These are phyloP conservation scores for Lepidostoma basale DNA, from an alignment of 1,140 invertebrate species.

Conservation along the genomic window DNA sequence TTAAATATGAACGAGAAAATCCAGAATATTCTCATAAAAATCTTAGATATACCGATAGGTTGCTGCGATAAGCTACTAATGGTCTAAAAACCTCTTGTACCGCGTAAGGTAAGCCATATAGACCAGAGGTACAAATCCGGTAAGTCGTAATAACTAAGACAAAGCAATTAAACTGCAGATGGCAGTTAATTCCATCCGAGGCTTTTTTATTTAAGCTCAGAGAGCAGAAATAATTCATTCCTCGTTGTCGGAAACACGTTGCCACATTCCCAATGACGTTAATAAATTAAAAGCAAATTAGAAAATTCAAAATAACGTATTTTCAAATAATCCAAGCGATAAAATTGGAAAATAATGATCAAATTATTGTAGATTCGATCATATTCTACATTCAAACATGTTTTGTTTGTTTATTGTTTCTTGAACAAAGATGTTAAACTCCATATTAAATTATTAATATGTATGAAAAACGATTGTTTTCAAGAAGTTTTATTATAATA, in stretches of 20 bases:
- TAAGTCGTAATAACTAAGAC: background rate
- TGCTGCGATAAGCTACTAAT: background rate
- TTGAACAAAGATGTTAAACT: background rate
- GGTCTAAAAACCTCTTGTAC: no score
- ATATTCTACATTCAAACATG: background rate
- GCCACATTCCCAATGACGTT: background rate
- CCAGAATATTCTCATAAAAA: background rate
- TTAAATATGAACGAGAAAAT: background rate
- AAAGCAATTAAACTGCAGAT: constrained; percentile 24
- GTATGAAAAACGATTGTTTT: no score
- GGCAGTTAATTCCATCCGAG: constrained; percentile 9
- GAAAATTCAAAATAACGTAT: background rate
- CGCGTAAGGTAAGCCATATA: no score
- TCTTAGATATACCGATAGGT: background rate
- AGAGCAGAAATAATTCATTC: constrained; percentile 1
- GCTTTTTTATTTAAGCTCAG: background rate
- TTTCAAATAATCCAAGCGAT: background rate
- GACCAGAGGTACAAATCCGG: no score
- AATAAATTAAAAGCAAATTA: background rate
- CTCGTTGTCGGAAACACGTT: constrained; percentile 2
- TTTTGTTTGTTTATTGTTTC: background rate
- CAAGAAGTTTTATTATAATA: no score
- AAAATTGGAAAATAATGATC: background rate
- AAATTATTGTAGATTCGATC: background rate
- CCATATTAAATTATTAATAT: background rate